These are phyloP conservation scores for Tinea semifulvella DNA, from an alignment of 2,888 invertebrate genomes.

Conservation along the genomic window DNA sequence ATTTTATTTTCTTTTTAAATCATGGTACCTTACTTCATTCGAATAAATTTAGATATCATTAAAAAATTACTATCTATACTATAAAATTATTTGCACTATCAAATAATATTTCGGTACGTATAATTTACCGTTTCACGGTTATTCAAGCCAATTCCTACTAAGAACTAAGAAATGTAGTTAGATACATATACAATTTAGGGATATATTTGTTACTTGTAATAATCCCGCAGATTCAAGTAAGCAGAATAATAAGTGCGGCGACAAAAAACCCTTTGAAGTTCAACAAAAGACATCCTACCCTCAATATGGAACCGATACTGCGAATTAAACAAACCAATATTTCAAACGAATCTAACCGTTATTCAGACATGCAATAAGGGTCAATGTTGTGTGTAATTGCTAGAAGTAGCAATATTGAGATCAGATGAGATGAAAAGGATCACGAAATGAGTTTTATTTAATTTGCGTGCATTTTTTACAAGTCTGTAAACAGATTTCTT, in stretches of 20 bases:
- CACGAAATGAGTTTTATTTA: constrained; percentile 49
- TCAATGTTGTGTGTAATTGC: constrained; percentile 18
- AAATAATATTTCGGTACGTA: too few species aligned
- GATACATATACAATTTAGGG: too few species aligned
- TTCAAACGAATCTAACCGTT: neutral
- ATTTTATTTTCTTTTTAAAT: too few species aligned
- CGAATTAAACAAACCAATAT: neutral
- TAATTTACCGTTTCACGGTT: too few species aligned
- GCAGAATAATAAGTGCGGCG: constrained; percentile 43
- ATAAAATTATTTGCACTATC: too few species aligned
- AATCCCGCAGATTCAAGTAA: constrained; percentile 23
- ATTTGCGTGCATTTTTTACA: constrained; percentile 26
- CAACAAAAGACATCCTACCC: constrained; percentile 36
- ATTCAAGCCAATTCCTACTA: too few species aligned
- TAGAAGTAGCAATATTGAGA: constrained; percentile 30
- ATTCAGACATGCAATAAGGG: neutral
- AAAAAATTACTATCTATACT: too few species aligned
- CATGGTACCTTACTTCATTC: too few species aligned
- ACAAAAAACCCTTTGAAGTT: constrained; percentile 48
- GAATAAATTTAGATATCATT: too few species aligned
- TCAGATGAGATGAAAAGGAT: constrained; percentile 43
- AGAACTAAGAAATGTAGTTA: too few species aligned
- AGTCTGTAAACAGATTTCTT: too few species aligned
- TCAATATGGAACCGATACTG: neutral
- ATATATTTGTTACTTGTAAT: neutral